Evolutionary conservation across 2,888 invertebrate genomes (phyloP), one percentile per base, ranked within the genome.

Genomic region (Megastigmus dorsalis): DNA sequence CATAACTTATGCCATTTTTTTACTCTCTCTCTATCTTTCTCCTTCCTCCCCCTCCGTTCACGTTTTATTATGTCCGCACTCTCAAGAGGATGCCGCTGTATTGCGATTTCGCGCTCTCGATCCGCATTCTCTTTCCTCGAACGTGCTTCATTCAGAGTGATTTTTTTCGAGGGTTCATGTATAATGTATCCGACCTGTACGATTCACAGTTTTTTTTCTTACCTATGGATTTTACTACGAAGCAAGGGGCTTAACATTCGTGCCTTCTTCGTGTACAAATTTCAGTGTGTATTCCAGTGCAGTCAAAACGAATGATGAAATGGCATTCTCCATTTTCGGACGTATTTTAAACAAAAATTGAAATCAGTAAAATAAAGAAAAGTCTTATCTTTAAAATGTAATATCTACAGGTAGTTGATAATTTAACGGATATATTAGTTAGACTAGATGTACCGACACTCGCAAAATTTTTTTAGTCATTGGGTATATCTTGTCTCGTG

Each of bases 71-170:
- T 41, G 15, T 38, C 13, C 23, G 13, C 6, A 23, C 43, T 50
- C 26, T 52, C 26, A 45, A 69, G 50, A 48, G 57, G 52, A 15
- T 54, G 18, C 26, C 2, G 45, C 45, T 70, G n/a, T n/a, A n/a
- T 54, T 43, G 26, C 45, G 13, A 55, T 68, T 74, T 74, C 54
- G 60, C 67, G 28, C 36, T 50, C 28, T 63, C 30, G 48, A 57
- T 69, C 13, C n/a, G 30, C 13, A 50, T 41, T 33, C 20, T 38
- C n/a, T 0, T 59, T 71, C 41, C 36, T 1, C 41, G 48, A 65
- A 71, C 20, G 18, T n/a, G n/a, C 26, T 45, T 68, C 41, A 15
- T 67, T 55, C 43, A 43, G 15, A 13, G 1, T 1, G 13, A 50
- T 48, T 26, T 59, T 50, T 59, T 63, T 50, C 15, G 5, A 26